These are phyloP conservation scores for Dryoscopus gambensis DNA, from an alignment of 2,113 vertebrate genomes.

Conservation along the genomic window DNA sequence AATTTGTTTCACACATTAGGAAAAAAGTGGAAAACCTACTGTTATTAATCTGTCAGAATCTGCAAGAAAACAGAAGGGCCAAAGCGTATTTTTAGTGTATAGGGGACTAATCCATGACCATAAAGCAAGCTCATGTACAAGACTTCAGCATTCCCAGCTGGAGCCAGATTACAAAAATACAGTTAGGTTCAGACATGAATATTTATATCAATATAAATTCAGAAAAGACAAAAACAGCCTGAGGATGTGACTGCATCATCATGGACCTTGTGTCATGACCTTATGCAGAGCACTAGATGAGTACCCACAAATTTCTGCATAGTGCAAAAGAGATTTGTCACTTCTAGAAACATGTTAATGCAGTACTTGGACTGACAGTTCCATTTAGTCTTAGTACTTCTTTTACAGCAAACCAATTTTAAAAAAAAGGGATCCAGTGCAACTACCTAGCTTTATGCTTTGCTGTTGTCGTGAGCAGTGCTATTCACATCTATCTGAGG, in stretches of 20 bases:
- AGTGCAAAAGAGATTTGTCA: not conserved
- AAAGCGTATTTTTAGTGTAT: not conserved
- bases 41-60: not conserved
- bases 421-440: not conserved
- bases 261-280: not conserved
- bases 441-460: not conserved
- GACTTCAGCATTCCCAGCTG: not conserved
- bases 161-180: not conserved
- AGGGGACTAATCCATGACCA: not conserved
- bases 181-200: not conserved
- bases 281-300: not conserved
- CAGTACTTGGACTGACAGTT: not conserved
- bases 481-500: not conserved
- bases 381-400: not conserved
- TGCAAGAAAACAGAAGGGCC: not conserved
- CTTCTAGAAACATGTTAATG: not conserved
- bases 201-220: not conserved
- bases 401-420: not conserved
- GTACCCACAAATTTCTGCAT: not conserved
- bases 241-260: not conserved
- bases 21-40: not conserved
- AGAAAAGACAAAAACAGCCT: not conserved
- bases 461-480: not conserved
- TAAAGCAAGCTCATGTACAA: not conserved
- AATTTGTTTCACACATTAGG: not conserved